A percentile compares a stretch with the other conserved stretches of the same genome.
Conservation (phyloP, 2,113 vertebrate species). For the Neopipo cinnamomea region DNA sequence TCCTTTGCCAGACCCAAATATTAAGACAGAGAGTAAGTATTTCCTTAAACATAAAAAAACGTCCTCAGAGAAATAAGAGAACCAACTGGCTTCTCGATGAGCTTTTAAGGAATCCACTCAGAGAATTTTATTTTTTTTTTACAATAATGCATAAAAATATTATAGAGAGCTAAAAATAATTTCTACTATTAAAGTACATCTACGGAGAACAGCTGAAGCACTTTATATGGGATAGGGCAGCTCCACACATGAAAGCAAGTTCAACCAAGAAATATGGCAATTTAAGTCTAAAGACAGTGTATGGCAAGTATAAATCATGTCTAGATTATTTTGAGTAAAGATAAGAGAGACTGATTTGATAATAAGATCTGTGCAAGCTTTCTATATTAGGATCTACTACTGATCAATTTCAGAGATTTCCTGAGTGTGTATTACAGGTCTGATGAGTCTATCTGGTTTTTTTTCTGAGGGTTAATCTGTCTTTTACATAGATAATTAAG, state of each 20-base stretch:
- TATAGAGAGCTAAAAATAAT: not conserved
- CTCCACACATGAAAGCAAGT: not conserved
- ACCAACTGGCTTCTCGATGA: not conserved
- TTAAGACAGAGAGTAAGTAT: too few relatives aligned
- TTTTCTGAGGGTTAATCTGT: slow-evolving; percentile 13
- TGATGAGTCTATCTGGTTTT: not conserved
- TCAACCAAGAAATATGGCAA: not conserved
- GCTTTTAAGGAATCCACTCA: not conserved
- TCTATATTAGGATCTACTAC: not conserved
- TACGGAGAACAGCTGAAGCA: not conserved
- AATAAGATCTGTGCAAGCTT: not conserved
- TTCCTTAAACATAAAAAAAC: not conserved
- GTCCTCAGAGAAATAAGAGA: not conserved
- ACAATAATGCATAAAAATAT: not conserved
- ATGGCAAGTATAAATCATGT: not conserved
- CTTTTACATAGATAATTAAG: not conserved
- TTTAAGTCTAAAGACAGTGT: not conserved
- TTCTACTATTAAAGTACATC: not conserved
- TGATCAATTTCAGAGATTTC: not conserved
- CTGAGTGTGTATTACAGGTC: not conserved
- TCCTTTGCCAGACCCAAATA: not conserved
- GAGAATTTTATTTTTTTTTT: not conserved
- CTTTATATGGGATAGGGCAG: not conserved
- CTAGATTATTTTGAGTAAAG: not conserved
- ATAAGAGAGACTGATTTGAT: not conserved